Evolutionary conservation across 1,140 invertebrate species (phyloP).

Genomic region (Euwallacea fornicatus): DNA sequence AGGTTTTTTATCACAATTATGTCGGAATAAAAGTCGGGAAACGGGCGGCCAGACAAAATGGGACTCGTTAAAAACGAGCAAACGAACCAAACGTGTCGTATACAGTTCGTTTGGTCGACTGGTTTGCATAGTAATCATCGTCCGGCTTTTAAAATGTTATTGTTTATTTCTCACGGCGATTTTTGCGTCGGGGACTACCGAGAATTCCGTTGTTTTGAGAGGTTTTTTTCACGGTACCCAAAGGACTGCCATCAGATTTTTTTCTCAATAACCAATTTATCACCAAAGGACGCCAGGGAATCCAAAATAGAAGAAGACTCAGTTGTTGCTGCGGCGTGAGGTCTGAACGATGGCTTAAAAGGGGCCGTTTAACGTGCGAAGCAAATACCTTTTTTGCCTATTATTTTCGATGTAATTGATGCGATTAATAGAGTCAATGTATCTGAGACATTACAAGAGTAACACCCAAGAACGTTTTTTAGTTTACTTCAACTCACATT

Average conservation of each 20-base stretch:
- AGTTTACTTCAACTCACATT: too few relatives aligned
- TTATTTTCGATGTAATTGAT: constrained; percentile 31
- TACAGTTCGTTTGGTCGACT: constrained; percentile 31
- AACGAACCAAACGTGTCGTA: constrained; percentile 21
- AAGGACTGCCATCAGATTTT: too few relatives aligned
- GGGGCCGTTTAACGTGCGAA: not conserved
- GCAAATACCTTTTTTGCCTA: constrained; percentile 24
- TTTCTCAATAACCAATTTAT: too few relatives aligned
- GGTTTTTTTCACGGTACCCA: too few relatives aligned
- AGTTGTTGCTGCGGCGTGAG: too few relatives aligned
- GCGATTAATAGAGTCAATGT: constrained; percentile 33
- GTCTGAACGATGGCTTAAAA: too few relatives aligned
- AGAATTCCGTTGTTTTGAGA: too few relatives aligned
- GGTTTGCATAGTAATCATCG: constrained; percentile 35
- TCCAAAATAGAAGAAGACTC: too few relatives aligned
- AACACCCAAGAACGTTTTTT: not conserved
- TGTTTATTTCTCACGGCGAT: constrained; percentile 41
- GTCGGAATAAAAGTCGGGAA: constrained; percentile 38
- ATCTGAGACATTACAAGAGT: constrained; percentile 7
- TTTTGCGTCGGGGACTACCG: constrained; percentile 6
- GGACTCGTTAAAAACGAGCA: constrained; percentile 8
- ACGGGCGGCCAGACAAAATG: constrained; percentile 18
- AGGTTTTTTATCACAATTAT: constrained; percentile 40
- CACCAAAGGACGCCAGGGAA: too few relatives aligned
- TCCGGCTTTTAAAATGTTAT: constrained; percentile 38